A percentile compares a stretch with the other conserved stretches of the same genome.
Evolutionary conservation across 30 jellyfish, hydroid and myxozoan genomes (phyloP).

Genomic region (Nemopilema nomurai): DNA sequence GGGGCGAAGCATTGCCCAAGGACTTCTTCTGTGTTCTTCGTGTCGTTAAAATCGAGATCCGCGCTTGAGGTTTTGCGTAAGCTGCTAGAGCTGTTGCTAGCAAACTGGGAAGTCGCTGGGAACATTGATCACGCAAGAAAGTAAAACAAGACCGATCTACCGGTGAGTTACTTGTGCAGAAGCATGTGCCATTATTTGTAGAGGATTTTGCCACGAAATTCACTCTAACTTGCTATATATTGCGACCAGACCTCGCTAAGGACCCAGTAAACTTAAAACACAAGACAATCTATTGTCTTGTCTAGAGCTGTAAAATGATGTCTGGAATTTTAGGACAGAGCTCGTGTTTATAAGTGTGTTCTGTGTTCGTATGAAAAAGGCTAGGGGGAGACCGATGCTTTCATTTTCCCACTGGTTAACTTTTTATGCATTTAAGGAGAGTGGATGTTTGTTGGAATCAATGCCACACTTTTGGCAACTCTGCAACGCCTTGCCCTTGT

Average conservation of each 20-base stretch:
- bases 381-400: not conserved
- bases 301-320: conserved; percentile 30
- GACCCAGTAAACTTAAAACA: not conserved
- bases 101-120: not conserved
- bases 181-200: not conserved
- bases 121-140: not conserved
- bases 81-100: not conserved
- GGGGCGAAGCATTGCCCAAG: not conserved
- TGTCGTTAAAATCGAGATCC: not conserved
- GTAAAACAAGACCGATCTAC: not conserved
- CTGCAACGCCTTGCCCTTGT: not conserved
- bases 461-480: not conserved
- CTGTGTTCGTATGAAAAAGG: not conserved
- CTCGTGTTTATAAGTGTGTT: not conserved
- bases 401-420: not conserved
- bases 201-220: not conserved
- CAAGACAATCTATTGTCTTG: conserved; percentile 12
- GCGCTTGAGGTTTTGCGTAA: not conserved
- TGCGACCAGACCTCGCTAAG: not conserved
- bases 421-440: not conserved
- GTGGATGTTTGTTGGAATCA: not conserved
- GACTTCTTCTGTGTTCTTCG: not conserved
- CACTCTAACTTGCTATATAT: not conserved
- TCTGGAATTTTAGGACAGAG: conserved; percentile 29
- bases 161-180: not conserved